These are phyloP conservation scores for Strigamia crassipes DNA, from an alignment of 2,888 invertebrate genomes.

Conservation along the genomic window DNA sequence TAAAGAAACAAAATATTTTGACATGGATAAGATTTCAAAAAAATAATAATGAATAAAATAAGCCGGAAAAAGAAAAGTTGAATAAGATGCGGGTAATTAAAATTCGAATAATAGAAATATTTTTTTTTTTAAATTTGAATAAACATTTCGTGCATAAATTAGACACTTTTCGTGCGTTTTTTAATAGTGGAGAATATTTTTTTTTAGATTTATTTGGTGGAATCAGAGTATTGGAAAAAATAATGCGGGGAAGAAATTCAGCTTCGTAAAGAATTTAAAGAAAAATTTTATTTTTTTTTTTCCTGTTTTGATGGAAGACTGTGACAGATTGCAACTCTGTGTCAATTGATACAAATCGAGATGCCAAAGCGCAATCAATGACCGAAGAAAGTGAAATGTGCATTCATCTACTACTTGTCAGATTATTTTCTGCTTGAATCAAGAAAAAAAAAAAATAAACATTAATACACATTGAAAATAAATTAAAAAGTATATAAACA, in stretches of 20 bases:
- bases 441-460: too few species aligned
- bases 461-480: background rate
- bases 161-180: background rate
- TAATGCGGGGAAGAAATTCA: background rate
- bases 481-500: too few species aligned
- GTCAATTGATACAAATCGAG: conserved; percentile 40
- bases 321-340: conserved; percentile 30
- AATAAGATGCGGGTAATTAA: too few species aligned
- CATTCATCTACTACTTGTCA: conserved; percentile 12
- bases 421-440: background rate
- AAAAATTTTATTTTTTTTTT: background rate
- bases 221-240: background rate
- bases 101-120: too few species aligned
- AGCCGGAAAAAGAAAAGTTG: background rate
- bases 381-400: background rate
- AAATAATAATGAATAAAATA: background rate
- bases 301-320: background rate
- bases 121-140: background rate
- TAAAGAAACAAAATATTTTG: conserved; percentile 39
- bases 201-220: background rate
- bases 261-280: conserved; percentile 32
- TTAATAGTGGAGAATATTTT: background rate
- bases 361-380: conserved; percentile 26
- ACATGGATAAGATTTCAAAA: background rate
- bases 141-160: background rate